These are phyloP conservation scores for Noctua pronuba DNA, from an alignment of 2,888 invertebrate species.

Conservation along the genomic window DNA sequence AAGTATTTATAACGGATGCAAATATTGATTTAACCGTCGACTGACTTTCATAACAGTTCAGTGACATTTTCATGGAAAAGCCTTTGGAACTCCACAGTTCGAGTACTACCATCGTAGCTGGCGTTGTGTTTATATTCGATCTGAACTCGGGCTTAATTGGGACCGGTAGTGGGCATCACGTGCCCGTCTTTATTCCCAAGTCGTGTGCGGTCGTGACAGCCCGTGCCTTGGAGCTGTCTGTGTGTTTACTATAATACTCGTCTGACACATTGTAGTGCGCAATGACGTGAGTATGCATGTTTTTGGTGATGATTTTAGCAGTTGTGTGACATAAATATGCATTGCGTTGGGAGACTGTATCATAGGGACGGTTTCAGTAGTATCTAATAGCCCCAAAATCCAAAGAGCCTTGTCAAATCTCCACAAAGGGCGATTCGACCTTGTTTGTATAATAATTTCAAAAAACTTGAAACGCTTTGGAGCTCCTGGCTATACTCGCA, in stretches of 20 bases:
- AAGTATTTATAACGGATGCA: constrained; percentile 26
- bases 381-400: too few relatives aligned
- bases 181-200: constrained; percentile 62
- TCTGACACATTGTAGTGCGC: constrained; percentile 24
- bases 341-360: not conserved
- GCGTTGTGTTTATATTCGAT: constrained; percentile 52
- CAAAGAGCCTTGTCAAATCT: not conserved
- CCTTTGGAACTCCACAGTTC: not conserved
- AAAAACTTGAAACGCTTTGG: not conserved
- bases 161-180: constrained; percentile 57
- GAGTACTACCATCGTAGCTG: constrained; percentile 4
- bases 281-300: constrained; percentile 54
- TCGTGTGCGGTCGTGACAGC: constrained; percentile 56
- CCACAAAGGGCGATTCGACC: not conserved
- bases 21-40: constrained; percentile 29
- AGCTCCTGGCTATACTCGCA: not conserved
- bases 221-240: constrained; percentile 46
- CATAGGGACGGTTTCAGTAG: not conserved
- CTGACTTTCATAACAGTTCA: constrained; percentile 42
- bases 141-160: constrained; percentile 56
- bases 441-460: not conserved
- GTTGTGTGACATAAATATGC: constrained; percentile 3
- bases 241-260: constrained; percentile 49
- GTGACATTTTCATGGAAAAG: constrained; percentile 32
- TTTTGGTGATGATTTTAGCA: constrained; percentile 22